A percentile compares a stretch with the other conserved stretches of the same genome.
Evolutionary conservation across 1,140 invertebrate genomes (phyloP).

Genomic region (Papilio xuthus): DNA sequence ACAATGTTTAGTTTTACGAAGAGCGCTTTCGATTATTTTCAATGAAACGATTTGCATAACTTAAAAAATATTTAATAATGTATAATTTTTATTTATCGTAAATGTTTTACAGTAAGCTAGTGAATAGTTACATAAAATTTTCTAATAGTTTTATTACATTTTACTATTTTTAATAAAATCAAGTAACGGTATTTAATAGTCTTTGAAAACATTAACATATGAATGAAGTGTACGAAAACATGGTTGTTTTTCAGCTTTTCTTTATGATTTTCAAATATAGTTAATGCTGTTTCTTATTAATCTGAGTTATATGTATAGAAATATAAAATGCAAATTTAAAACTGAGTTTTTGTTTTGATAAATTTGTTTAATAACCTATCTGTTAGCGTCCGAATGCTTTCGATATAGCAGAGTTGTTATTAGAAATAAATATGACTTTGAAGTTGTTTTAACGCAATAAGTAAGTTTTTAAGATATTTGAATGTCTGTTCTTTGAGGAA

Average conservation of each 20-base stretch:
- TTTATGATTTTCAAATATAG: conserved; percentile 59
- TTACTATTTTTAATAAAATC: not conserved
- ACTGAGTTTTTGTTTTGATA: conserved; percentile 57
- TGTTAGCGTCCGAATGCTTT: conserved; percentile 70
- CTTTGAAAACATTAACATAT: conserved; percentile 52
- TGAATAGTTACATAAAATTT: not conserved
- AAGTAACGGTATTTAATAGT: conserved; percentile 16
- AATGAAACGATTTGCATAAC: not conserved
- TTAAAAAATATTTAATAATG: not conserved
- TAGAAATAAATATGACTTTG: conserved; percentile 71
- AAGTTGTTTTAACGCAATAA: conserved; percentile 67
- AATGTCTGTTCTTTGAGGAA: conserved; percentile 46
- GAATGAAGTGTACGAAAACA: conserved; percentile 76
- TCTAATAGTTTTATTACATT: not conserved
- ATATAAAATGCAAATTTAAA: conserved; percentile 49
- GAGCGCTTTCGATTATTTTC: not conserved
- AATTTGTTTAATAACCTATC: conserved; percentile 73
- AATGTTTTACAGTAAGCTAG: not conserved
- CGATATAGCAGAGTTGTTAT: conserved; percentile 65
- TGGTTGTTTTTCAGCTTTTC: conserved; percentile 80
- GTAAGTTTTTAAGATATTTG: conserved; percentile 62
- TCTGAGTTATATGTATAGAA: conserved; percentile 52
- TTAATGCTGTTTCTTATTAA: conserved; percentile 54
- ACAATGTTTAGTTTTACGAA: conserved; percentile 8
- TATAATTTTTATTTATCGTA: not conserved